Conservation (phyloP, 2,888 invertebrate species). For the Electrophaes corylata region DNA sequence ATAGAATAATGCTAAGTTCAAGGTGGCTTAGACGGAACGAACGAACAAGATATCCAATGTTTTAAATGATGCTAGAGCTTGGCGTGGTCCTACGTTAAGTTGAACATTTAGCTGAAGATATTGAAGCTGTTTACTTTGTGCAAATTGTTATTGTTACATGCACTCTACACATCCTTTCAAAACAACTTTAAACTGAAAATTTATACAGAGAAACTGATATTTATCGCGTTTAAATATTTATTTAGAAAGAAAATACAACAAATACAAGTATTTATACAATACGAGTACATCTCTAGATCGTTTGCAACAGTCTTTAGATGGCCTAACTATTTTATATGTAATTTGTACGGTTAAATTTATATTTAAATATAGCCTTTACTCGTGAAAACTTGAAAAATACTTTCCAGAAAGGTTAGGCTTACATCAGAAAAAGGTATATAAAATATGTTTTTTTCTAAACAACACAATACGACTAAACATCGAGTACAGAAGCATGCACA, state of each 20-base stretch:
- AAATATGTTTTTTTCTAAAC: background rate
- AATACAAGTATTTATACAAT: too few relatives aligned
- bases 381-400: too few relatives aligned
- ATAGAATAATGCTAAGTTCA: slow-evolving; percentile 38
- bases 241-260: too few relatives aligned
- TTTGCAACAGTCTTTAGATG: too few relatives aligned
- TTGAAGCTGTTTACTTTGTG: slow-evolving; percentile 21
- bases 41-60: slow-evolving; percentile 17
- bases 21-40: slow-evolving; percentile 24
- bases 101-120: slow-evolving; percentile 26
- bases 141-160: slow-evolving; percentile 25
- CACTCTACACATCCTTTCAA: background rate
- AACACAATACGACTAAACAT: slow-evolving; percentile 12
- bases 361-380: too few relatives aligned
- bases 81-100: slow-evolving; percentile 26
- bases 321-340: too few relatives aligned
- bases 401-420: too few relatives aligned
- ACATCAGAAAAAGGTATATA: background rate
- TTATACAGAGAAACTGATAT: background rate
- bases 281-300: too few relatives aligned
- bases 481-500: slow-evolving; percentile 43
- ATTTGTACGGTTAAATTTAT: too few relatives aligned
- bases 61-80: slow-evolving; percentile 28
- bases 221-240: background rate
- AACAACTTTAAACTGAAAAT: too few relatives aligned